Conservation (phyloP, 2,888 invertebrate species). For the Luperina nickerlii region DNA sequence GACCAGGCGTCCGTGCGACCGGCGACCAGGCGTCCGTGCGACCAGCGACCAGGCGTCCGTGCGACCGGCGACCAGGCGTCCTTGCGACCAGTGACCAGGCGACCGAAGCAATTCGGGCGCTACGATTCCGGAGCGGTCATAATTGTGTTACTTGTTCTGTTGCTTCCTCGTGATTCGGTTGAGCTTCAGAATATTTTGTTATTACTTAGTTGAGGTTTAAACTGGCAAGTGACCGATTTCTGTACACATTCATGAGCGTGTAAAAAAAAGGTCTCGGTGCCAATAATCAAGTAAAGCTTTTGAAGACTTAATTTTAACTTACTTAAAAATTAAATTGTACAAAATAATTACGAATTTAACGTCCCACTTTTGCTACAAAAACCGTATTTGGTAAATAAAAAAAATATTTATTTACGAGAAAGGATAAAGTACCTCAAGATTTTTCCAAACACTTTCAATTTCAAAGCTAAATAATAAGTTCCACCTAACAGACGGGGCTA, state of each 20-base stretch:
- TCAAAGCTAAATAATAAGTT: background rate
- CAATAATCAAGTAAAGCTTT: background rate
- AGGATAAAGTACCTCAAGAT: no score
- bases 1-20: no score
- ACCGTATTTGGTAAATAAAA: background rate
- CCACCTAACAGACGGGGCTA: conserved; percentile 10
- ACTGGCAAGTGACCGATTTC: background rate
- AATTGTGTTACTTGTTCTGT: conserved; percentile 22
- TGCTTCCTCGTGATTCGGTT: background rate
- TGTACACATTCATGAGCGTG: background rate
- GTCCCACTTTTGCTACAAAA: background rate
- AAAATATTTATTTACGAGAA: no score
- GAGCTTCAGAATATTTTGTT: background rate
- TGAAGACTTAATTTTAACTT: background rate
- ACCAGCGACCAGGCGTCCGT: no score
- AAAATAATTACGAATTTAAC: background rate
- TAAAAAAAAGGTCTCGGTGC: background rate
- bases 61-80: no score
- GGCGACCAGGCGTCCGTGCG: no score
- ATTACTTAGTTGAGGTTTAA: background rate
- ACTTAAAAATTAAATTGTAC: background rate
- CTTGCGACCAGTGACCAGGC: no score
- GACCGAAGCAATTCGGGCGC: background rate
- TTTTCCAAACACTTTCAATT: background rate
- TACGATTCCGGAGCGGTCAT: background rate